phyloP scores from a whole-genome alignment of 2,888 invertebrate species.

The Gastrophysa polygoni region DNA sequence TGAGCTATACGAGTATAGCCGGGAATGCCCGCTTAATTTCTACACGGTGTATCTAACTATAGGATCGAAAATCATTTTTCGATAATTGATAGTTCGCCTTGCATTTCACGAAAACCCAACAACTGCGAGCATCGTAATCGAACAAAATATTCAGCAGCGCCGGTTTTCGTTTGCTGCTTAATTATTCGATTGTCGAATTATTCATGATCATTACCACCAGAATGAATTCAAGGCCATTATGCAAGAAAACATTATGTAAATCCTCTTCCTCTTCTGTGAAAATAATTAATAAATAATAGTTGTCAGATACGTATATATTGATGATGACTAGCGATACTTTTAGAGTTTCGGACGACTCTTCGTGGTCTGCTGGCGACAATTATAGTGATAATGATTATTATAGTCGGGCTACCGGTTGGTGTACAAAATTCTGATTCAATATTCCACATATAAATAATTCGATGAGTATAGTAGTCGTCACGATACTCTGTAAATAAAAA shows the following conservation, averaged over 20 bases:
- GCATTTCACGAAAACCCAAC: not conserved
- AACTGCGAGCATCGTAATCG: not conserved
- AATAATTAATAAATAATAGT: slow-evolving; percentile 22
- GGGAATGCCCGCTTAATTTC: too few species aligned
- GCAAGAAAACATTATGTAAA: slow-evolving; percentile 30
- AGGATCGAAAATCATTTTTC: not conserved
- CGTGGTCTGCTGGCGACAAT: not conserved
- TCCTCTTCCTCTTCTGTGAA: slow-evolving; percentile 29
- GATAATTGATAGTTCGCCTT: not conserved
- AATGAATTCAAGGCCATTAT: slow-evolving; percentile 25
- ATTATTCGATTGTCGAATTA: slow-evolving; percentile 17
- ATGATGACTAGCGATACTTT: slow-evolving; percentile 3
- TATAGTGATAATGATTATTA: slow-evolving; percentile 2
- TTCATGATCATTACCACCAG: slow-evolving; percentile 19
- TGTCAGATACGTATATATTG: slow-evolving; percentile 6
- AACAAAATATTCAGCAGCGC: not conserved
- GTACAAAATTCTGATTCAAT: too few species aligned
- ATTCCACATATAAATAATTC: too few species aligned
- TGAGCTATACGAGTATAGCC: too few species aligned
- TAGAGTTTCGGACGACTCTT: slow-evolving; percentile 1
- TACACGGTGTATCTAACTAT: not conserved
- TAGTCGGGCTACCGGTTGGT: not conserved
- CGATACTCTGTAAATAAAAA: too few species aligned
- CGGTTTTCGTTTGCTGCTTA: not conserved
- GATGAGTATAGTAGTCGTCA: too few species aligned